Evolutionary conservation across 2,888 invertebrate species (phyloP).

Genomic region (Thereva unica): DNA sequence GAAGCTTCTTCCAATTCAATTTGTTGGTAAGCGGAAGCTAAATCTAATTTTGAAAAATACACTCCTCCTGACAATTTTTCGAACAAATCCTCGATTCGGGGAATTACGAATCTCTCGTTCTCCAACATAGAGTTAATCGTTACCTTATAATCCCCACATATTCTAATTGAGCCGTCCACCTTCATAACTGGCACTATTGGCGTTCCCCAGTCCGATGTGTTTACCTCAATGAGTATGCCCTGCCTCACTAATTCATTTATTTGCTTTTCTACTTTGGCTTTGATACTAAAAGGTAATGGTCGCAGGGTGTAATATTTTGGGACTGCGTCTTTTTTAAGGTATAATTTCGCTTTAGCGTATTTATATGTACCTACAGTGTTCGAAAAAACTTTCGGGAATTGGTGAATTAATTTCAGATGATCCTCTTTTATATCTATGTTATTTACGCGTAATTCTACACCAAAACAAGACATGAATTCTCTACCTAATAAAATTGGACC

Average conservation of each 20-base stretch:
- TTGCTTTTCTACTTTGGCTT: constrained; percentile 36
- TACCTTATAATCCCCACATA: constrained; percentile 30
- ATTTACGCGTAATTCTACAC: background rate
- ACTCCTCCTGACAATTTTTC: constrained; percentile 14
- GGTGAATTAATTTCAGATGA: background rate
- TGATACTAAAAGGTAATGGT: constrained; percentile 41
- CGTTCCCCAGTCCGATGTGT: constrained; percentile 46
- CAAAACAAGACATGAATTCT: constrained; percentile 1
- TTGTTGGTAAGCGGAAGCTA: constrained; percentile 22
- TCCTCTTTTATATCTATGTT: background rate
- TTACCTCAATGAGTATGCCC: constrained; percentile 43
- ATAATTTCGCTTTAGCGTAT: constrained; percentile 19
- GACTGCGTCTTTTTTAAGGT: constrained; percentile 19
- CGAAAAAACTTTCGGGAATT: constrained; percentile 18
- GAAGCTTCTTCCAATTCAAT: constrained; percentile 14
- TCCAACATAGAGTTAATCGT: constrained; percentile 17
- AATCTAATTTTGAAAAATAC: no score
- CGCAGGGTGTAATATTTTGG: constrained; percentile 39
- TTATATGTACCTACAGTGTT: constrained; percentile 20
- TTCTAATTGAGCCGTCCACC: constrained; percentile 43
- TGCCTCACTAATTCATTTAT: constrained; percentile 39
- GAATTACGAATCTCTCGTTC: constrained; percentile 11
- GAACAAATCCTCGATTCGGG: constrained; percentile 24
- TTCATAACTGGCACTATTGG: constrained; percentile 51
- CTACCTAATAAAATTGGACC: constrained; percentile 6